Percentiles rank a stretch among this genome's conserved stretches.
phyloP scores from a whole-genome alignment of 2,888 invertebrate species.

The Orthosia gothica region DNA sequence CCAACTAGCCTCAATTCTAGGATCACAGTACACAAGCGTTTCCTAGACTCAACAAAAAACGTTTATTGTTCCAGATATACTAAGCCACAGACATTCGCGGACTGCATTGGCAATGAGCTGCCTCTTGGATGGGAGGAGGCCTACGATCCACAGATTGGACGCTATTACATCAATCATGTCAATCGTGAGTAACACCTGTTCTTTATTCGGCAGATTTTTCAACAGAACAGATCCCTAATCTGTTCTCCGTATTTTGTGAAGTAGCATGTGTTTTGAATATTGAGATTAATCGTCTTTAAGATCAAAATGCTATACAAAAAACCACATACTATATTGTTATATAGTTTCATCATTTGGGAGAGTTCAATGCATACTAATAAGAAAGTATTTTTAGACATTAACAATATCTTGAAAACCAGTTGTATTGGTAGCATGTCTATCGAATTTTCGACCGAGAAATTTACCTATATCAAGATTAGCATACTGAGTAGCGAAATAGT shows the following conservation, averaged over 20 bases:
- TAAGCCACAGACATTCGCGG: slow-evolving; percentile 99
- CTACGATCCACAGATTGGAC: slow-evolving; percentile 98
- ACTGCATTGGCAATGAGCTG: slow-evolving; percentile 99
- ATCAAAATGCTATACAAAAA: not conserved
- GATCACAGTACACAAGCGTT: slow-evolving; percentile 44
- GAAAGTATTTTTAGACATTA: slow-evolving; percentile 46
- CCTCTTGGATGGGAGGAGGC: slow-evolving; percentile 99
- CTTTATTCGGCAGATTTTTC: slow-evolving; percentile 58
- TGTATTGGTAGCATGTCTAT: slow-evolving; percentile 16
- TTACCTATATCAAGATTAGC: slow-evolving; percentile 48
- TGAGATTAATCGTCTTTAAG: slow-evolving; percentile 36
- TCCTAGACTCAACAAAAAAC: slow-evolving; percentile 65
- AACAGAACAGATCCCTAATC: slow-evolving; percentile 17
- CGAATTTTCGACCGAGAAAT: slow-evolving; percentile 53
- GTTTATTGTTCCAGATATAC: slow-evolving; percentile 95
- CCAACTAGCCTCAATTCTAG: slow-evolving; percentile 46
- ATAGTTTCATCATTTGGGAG: slow-evolving; percentile 40
- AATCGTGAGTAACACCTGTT: slow-evolving; percentile 94
- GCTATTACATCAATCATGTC: slow-evolving; percentile 99
- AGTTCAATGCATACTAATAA: slow-evolving; percentile 51
- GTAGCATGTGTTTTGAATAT: slow-evolving; percentile 44
- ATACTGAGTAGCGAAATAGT: slow-evolving; percentile 68
- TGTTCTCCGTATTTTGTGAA: slow-evolving; percentile 47
- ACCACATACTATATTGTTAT: slow-evolving; percentile 16
- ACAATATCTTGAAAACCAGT: slow-evolving; percentile 38